Base-by-base conservation (phyloP, 2,797 vertebrate species). In the Falco peregrinus region DNA sequence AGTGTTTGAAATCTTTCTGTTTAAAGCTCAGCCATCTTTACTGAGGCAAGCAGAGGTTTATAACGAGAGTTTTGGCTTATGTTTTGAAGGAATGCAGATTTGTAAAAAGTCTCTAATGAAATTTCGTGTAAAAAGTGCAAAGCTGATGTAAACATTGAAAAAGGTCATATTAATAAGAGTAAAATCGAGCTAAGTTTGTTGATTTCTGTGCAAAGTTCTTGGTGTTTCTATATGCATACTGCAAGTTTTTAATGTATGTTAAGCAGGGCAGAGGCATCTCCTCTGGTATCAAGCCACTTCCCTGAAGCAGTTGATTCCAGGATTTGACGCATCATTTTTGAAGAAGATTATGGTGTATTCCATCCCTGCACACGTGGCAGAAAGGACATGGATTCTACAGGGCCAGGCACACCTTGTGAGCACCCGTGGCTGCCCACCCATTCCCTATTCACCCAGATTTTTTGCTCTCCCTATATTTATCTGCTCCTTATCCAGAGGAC, bases 351-450 rank as follows among this genome's bases (percentile, higher is more conserved):
- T 1, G 4, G n/a, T 11, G 26, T 9, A 2, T 16, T 47, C 8
- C 11, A 47, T 13, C 41, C 21, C 59, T 16, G 24, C 31, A 20
- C 43, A 8, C 45, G 13, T 1, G 1, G 7, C 24, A 12, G 74
- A 21, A 50, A 9, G 74, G 39, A 1, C n/a, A 12, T 3, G 19
- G 68, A 7, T 63, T 33, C 63, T 33, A 0, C 1, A 10, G 14
- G 31, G 29, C 43, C 17, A 11, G 43, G 2, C 20, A 13, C 29
- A 5, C 0, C 41, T 54, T 2, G 0, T 15, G 68, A 16, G 68
- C 35, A 8, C n/a, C 1, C 3, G 8, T 16, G 51, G 26, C 63
- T 65, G 48, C 59, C 21, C 47, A 16, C 15, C 45, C 41, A 0
- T 16, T 25, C 59, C 41, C 25, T 13, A 0, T 2, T 21, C 10